Percentiles rank a stretch among this genome's conserved stretches.
Conservation (phyloP, 2,113 vertebrate species). For the Gymnocephalus cernua region DNA sequence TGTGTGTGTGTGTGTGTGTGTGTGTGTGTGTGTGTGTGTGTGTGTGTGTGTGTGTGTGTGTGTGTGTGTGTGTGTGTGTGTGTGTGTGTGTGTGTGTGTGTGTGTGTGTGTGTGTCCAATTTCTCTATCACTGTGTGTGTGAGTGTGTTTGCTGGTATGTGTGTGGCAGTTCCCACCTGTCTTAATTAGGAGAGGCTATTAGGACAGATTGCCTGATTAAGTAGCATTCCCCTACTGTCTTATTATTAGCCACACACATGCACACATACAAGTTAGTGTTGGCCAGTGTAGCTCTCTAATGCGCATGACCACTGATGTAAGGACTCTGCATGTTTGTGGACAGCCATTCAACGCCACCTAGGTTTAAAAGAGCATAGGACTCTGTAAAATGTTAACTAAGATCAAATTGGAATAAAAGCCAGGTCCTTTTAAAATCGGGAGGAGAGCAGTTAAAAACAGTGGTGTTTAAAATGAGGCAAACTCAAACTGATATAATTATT, state of each 20-base stretch:
- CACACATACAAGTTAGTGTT: slow-evolving; percentile 10
- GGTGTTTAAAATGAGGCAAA: too few species aligned
- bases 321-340: slow-evolving; percentile 8
- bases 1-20: slow-evolving; percentile 10
- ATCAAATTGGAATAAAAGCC: too few species aligned
- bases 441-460: too few species aligned
- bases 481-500: too few species aligned
- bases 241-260: slow-evolving; percentile 47
- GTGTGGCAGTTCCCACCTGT: slow-evolving; percentile 61
- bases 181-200: slow-evolving; percentile 74
- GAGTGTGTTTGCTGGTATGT: slow-evolving; percentile 30
- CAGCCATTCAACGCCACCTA: neutral
- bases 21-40: neutral
- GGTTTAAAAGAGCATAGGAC: too few species aligned
- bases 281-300: slow-evolving; percentile 1
- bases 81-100: neutral
- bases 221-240: slow-evolving; percentile 64
- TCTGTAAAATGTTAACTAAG: too few species aligned
- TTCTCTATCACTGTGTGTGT: neutral
- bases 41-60: neutral
- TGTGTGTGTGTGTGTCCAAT: slow-evolving; percentile 1
- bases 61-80: slow-evolving; percentile 7
- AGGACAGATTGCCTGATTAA: slow-evolving; percentile 77
- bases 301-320: neutral
- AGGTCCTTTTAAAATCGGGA: too few species aligned